Evolutionary conservation across 2,888 invertebrate species (phyloP).

Genomic region (Dicyrtomina minuta): DNA sequence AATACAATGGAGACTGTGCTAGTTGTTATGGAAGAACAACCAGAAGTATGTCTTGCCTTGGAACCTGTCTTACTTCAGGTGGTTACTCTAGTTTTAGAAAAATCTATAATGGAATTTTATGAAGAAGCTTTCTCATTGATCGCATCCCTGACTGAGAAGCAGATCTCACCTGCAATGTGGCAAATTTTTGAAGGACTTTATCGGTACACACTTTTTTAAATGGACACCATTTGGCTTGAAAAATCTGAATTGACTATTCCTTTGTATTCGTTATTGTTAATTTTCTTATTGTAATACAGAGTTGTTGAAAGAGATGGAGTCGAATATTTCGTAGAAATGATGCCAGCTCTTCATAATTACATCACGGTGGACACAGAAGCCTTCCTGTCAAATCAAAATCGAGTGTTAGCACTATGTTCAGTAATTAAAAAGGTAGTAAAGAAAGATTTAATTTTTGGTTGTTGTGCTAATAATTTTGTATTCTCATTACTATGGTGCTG

Average conservation of each 20-base stretch:
- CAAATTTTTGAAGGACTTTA: conserved; percentile 85
- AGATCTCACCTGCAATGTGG: conserved; percentile 94
- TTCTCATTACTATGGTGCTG: too few species aligned
- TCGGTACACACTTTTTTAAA: conserved; percentile 61
- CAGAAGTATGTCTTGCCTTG: conserved; percentile 79
- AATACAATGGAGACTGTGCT: conserved; percentile 94
- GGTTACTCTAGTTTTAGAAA: conserved; percentile 65
- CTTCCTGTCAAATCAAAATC: conserved; percentile 86
- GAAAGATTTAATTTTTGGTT: background rate
- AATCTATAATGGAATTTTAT: conserved; percentile 90
- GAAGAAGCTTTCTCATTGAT: conserved; percentile 93
- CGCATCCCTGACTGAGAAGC: conserved; percentile 83
- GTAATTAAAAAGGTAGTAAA: conserved; percentile 83
- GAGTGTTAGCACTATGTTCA: conserved; percentile 86
- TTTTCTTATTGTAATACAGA: conserved; percentile 26
- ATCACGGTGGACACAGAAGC: conserved; percentile 92
- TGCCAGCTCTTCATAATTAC: conserved; percentile 97
- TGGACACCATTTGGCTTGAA: too few species aligned
- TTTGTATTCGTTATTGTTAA: too few species aligned
- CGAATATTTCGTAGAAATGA: conserved; percentile 97
- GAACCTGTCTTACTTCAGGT: conserved; percentile 92
- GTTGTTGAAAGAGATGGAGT: conserved; percentile 92
- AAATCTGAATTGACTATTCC: too few species aligned
- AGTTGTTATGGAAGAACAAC: conserved; percentile 85
- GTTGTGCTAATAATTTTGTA: background rate